Conservation (phyloP, 2,797 vertebrate species). For the Ptychobarbus kaznakovi region DNA sequence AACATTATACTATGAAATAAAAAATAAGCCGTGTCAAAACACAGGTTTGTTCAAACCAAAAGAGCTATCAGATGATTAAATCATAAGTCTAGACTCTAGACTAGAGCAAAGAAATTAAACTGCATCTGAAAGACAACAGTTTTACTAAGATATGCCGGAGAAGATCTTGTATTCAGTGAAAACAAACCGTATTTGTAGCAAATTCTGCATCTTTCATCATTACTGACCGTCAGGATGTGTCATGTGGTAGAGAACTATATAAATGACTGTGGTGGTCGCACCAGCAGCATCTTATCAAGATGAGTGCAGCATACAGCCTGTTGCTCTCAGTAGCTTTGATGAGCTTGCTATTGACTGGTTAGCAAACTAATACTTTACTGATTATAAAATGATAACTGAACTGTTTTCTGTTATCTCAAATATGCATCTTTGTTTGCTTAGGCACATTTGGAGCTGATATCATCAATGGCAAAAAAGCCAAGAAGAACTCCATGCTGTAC, state of each 20-base stretch:
- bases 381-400: background rate
- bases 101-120: background rate
- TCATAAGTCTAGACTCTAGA: background rate
- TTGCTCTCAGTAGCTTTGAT: slow-evolving; percentile 37
- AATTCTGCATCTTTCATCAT: background rate
- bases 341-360: slow-evolving; percentile 29
- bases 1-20: background rate
- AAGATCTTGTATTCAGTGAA: background rate
- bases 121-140: background rate
- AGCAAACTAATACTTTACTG: background rate
- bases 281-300: background rate
- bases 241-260: background rate
- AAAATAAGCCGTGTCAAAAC: background rate
- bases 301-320: slow-evolving; percentile 27
- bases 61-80: background rate
- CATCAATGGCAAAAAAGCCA: slow-evolving; percentile 58
- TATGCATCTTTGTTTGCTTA: slow-evolving; percentile 7
- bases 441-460: slow-evolving; percentile 56
- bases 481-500: slow-evolving; percentile 48
- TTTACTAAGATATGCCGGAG: background rate
- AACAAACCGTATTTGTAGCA: background rate
- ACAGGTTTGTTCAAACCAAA: background rate
- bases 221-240: background rate
- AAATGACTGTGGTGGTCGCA: background rate
- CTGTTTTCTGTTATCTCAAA: background rate